Base-by-base conservation (phyloP, 2,797 vertebrate species). In the Choloepus didactylus region DNA sequence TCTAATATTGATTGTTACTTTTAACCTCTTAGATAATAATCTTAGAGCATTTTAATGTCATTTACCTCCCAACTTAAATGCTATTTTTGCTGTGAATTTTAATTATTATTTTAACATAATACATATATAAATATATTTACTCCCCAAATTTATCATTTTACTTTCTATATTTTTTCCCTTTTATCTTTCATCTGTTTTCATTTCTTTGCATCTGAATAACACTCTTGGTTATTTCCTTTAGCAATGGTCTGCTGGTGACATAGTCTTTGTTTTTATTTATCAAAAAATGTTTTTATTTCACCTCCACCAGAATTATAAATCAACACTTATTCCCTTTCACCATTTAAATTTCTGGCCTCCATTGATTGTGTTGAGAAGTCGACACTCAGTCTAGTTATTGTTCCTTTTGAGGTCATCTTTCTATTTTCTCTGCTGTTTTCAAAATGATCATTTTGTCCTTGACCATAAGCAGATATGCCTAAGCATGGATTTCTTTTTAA, bases 81-180 rank as follows among this genome's bases (percentile, higher is more conserved):
- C 29, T 82, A 76, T 29, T 70, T 86, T 51, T 91, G 31, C 44
- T 95, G 62, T 87, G 84, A 84, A 67, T 64, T 83, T 84, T 94
- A 84, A 85, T 84, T 75, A 83, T 51, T 82, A 54, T 70, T 60
- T 91, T 76, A 4, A 79, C 12, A 60, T 25, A 56, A 81, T 76
- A 44, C 38, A 23, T 62, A 90, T 69, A 91, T 29, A 70, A 56
- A 87, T 64, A 21, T 60, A 70, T 70, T 54, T 77, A 62, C n/a
- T 41, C 44, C 54, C 82, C 27, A n/a, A 11, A 69, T 35, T 72
- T 89, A 41, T 16, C 6, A 60, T 60, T 79, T 84, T 79, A 77
- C 64, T 90, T 81, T 1, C n/a, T 49, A 49, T 56, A 21, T n/a
- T 85, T 91, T 12, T 41, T 85, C 16, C 44, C 85, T 41, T 46